phyloP scores from a whole-genome alignment of 92 coral and sea anemone genomes.

The Ricordea florida region DNA sequence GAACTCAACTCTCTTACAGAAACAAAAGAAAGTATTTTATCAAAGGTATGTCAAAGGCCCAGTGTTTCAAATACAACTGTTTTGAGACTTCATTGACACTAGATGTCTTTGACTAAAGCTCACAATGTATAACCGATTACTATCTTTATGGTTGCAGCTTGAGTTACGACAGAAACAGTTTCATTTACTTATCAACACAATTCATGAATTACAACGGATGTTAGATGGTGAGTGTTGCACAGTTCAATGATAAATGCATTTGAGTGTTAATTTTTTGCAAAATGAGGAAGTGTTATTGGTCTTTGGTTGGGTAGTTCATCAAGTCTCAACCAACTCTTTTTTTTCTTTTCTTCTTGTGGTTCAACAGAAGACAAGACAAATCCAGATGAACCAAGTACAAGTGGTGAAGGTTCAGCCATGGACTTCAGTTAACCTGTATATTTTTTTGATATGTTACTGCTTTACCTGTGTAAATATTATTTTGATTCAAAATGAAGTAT shows the following conservation, averaged over 20 bases:
- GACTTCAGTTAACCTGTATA: constrained; percentile 14
- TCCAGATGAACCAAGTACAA: constrained; percentile 21
- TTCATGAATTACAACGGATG: constrained; percentile 96
- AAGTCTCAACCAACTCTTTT: no score
- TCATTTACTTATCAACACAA: constrained; percentile 86
- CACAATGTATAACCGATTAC: background rate
- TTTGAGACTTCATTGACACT: background rate
- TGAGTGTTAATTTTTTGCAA: no score
- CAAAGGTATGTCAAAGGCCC: constrained; percentile 62
- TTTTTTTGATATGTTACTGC: background rate
- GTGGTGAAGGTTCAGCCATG: constrained; percentile 29
- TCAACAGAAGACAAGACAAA: constrained; percentile 52
- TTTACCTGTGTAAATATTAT: background rate
- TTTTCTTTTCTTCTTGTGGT: background rate
- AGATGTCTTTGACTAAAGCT: background rate
- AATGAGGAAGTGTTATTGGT: no score
- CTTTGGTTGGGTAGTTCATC: no score
- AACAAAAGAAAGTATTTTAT: constrained; percentile 81
- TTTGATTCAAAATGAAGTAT: background rate
- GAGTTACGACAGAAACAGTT: constrained; percentile 94
- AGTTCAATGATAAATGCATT: background rate
- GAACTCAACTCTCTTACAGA: constrained; percentile 80
- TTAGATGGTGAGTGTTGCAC: constrained; percentile 69
- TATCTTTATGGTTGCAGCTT: constrained; percentile 63
- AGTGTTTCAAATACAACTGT: background rate